Evolutionary conservation across 2,113 vertebrate genomes (phyloP).

Genomic region (Melanerpes aurifrons): DNA sequence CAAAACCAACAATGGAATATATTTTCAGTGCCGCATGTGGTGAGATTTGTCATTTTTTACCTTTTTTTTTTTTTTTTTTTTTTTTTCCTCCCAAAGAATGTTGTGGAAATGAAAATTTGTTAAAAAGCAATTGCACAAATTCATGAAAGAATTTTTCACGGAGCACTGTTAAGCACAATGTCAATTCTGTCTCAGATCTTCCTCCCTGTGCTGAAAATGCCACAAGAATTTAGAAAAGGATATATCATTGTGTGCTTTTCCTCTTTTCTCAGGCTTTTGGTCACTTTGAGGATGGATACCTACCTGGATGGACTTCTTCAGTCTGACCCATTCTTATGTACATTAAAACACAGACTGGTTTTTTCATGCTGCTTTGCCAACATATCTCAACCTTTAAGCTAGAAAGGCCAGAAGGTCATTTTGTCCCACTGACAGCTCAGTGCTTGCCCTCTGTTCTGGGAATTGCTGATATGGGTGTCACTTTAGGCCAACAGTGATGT

Average conservation of each 20-base stretch:
- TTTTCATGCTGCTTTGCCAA: background rate
- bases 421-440: background rate
- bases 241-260: accelerated
- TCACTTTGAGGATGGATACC: too few species aligned
- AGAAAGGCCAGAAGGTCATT: background rate
- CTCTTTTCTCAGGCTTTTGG: background rate
- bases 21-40: background rate
- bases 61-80: background rate
- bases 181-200: background rate
- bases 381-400: background rate
- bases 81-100: accelerated
- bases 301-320: background rate
- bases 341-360: background rate
- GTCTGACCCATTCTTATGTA: background rate
- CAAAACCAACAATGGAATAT: background rate
- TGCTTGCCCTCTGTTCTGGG: background rate
- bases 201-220: background rate
- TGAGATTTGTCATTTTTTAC: background rate
- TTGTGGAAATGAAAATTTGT: background rate
- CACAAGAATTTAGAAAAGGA: background rate
- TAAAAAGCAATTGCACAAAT: background rate
- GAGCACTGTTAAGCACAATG: background rate
- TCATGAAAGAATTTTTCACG: background rate
- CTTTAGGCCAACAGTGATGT: background rate
- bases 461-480: background rate